Percentiles rank a stretch among this genome's conserved stretches.
Conservation (phyloP, 2,797 vertebrate species). For the Bothrops alternatus region DNA sequence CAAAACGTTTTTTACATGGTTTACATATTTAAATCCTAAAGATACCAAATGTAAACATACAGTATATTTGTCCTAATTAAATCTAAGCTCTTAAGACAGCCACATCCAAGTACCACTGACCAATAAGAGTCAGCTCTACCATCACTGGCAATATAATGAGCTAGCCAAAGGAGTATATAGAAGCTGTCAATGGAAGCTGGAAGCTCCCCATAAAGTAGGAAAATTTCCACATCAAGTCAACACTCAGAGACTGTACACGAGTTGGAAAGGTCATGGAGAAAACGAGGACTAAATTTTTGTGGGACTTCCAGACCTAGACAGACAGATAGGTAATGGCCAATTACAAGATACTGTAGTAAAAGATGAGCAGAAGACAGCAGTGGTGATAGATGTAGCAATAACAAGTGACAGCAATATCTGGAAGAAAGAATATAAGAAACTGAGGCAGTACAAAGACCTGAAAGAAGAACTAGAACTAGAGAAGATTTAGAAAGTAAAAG, state of each 20-base stretch:
- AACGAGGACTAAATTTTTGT: background rate
- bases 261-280: background rate
- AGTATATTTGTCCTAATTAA: background rate
- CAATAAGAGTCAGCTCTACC: background rate
- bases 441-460: background rate
- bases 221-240: background rate
- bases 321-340: background rate
- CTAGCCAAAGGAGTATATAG: background rate
- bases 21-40: background rate
- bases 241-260: background rate
- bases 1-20: background rate
- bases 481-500: background rate
- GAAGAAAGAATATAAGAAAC: background rate
- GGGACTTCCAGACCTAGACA: background rate
- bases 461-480: background rate
- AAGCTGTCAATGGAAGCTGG: background rate
- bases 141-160: background rate
- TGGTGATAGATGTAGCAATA: background rate
- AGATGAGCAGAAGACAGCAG: background rate
- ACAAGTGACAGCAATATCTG: background rate
- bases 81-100: background rate
- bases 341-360: background rate
- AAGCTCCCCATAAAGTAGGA: background rate
- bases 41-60: background rate
- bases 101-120: background rate